A percentile compares a stretch with the other conserved stretches of the same genome.
These are phyloP conservation scores for Lithosia quadra DNA, from an alignment of 2,888 invertebrate genomes.

Conservation along the genomic window DNA sequence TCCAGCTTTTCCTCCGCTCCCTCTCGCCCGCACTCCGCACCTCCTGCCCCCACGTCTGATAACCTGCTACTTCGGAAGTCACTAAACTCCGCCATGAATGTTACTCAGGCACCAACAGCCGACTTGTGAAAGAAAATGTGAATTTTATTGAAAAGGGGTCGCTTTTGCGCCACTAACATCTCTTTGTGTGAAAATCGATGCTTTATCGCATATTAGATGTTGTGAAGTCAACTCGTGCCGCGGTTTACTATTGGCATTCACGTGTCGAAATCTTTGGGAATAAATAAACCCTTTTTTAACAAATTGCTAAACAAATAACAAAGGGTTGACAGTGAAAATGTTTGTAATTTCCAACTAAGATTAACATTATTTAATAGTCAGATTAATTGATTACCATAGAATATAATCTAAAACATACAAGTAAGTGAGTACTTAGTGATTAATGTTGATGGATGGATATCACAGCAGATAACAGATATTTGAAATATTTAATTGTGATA, in stretches of 20 bases:
- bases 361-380: neutral
- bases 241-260: conserved; percentile 48
- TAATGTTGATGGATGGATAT: neutral
- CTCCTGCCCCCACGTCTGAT: conserved; percentile 74
- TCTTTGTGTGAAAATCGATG: conserved; percentile 75
- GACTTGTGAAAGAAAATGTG: conserved; percentile 80
- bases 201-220: conserved; percentile 69
- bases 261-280: conserved; percentile 60
- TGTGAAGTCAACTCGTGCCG: conserved; percentile 65
- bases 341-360: neutral
- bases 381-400: neutral
- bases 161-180: conserved; percentile 68
- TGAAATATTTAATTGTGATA: neutral
- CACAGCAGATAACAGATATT: neutral
- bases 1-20: conserved; percentile 71
- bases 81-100: conserved; percentile 84
- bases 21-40: conserved; percentile 55
- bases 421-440: neutral
- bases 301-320: conserved; percentile 1
- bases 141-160: conserved; percentile 83
- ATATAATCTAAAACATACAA: neutral
- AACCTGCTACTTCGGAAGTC: conserved; percentile 87
- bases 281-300: conserved; percentile 44
- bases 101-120: conserved; percentile 77
- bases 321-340: neutral